Evolutionary conservation across 2,113 vertebrate genomes (phyloP).

Genomic region (Hydropotes inermis): DNA sequence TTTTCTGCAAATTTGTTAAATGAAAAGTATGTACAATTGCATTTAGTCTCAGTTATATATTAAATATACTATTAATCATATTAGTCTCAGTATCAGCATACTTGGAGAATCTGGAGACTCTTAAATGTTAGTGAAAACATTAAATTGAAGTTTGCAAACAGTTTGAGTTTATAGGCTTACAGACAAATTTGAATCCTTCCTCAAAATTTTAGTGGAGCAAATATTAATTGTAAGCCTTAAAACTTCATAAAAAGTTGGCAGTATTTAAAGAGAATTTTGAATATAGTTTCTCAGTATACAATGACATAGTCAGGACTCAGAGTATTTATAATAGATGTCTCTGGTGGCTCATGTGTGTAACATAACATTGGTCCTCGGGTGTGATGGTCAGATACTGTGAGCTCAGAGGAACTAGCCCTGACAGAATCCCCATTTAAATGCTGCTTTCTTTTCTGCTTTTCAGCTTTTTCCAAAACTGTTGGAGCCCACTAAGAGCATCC

Average conservation of each 20-base stretch:
- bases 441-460: background rate
- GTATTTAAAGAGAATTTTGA: background rate
- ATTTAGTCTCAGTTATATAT: background rate
- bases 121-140: conserved; percentile 21
- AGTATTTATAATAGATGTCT: background rate
- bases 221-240: background rate
- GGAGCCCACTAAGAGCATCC: background rate
- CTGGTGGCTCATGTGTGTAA: background rate
- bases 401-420: background rate
- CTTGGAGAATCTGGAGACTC: background rate
- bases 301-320: background rate
- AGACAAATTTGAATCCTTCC: background rate
- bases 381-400: background rate
- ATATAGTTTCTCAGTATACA: background rate
- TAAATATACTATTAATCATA: background rate
- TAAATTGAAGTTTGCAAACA: background rate
- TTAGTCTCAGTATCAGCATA: background rate
- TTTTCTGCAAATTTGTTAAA: background rate
- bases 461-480: background rate
- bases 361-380: background rate
- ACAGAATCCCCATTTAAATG: background rate
- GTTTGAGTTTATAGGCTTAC: background rate
- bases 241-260: background rate
- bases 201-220: background rate
- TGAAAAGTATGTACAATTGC: background rate